Evolutionary conservation across 2,113 vertebrate species (phyloP).

Genomic region (Aviceda subcristata): DNA sequence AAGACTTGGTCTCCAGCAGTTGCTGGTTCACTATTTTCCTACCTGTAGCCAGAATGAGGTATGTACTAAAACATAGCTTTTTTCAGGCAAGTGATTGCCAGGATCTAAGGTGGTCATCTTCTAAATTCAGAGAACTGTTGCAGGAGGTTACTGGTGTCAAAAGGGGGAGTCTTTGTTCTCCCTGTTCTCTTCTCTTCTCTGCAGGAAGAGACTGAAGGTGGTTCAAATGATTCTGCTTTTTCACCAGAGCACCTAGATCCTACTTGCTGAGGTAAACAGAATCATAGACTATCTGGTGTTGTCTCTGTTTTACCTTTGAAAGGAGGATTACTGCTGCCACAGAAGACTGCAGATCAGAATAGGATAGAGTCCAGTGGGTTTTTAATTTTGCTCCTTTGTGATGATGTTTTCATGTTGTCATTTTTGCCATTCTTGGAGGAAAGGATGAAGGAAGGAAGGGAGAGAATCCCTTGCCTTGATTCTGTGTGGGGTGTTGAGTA

Average conservation of each 20-base stretch:
- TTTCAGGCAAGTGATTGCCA: neutral
- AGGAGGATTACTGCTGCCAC: neutral
- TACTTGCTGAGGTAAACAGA: neutral
- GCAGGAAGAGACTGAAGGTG: neutral
- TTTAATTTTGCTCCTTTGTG: neutral
- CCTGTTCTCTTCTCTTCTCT: neutral
- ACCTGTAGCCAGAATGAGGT: neutral
- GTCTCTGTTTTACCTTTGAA: neutral
- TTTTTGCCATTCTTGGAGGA: neutral
- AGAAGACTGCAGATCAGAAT: neutral
- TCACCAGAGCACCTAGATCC: neutral
- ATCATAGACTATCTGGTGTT: neutral
- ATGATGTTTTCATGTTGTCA: neutral
- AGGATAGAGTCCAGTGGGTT: neutral
- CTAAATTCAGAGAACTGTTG: neutral
- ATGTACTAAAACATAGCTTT: neutral
- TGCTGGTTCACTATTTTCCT: neutral
- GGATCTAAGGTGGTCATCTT: neutral
- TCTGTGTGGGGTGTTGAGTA: neutral
- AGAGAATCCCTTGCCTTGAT: neutral
- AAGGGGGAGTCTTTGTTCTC: constrained; percentile 58
- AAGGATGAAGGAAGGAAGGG: neutral
- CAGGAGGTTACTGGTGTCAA: constrained; percentile 34
- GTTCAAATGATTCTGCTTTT: neutral
- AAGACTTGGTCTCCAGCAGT: neutral